Evolutionary conservation across 2,888 invertebrate species (phyloP).

Genomic region (Diadegma fenestrale): DNA sequence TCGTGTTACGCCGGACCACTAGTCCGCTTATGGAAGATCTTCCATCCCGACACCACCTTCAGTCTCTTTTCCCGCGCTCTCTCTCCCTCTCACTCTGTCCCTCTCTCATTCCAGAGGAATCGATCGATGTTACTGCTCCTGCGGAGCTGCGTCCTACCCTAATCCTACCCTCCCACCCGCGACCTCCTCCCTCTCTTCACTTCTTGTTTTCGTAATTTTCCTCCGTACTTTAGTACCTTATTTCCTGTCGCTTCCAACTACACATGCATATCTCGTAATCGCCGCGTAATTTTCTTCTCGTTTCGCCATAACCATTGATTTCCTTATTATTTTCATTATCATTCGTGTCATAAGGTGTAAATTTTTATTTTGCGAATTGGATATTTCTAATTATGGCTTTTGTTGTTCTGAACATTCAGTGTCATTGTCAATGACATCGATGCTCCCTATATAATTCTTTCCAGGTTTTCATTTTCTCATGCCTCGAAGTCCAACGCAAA

Average conservation of each 20-base stretch:
- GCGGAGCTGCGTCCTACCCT: conserved; percentile 76
- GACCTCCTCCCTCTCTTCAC: conserved; percentile 73
- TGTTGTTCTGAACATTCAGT: background rate
- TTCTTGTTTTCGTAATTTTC: conserved; percentile 36
- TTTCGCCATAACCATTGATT: background rate
- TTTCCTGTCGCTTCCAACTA: conserved; percentile 14
- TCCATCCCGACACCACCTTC: conserved; percentile 48
- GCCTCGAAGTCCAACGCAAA: background rate
- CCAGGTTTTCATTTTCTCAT: background rate
- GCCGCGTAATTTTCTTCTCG: background rate
- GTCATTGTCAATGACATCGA: background rate
- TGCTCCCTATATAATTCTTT: background rate
- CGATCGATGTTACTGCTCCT: conserved; percentile 84
- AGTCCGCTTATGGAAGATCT: conserved; percentile 72
- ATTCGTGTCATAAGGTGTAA: background rate
- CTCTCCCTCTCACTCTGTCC: conserved; percentile 32
- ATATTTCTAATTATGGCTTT: background rate
- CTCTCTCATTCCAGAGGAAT: conserved; percentile 73
- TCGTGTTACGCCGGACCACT: conserved; percentile 75
- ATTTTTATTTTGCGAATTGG: background rate
- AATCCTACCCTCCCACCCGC: conserved; percentile 53
- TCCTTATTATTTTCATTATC: background rate
- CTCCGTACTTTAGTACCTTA: conserved; percentile 38
- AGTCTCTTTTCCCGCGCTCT: conserved; percentile 17
- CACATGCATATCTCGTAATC: background rate